Base-by-base conservation (phyloP, 2,797 vertebrate genomes). In the Epinephelus coioides region DNA sequence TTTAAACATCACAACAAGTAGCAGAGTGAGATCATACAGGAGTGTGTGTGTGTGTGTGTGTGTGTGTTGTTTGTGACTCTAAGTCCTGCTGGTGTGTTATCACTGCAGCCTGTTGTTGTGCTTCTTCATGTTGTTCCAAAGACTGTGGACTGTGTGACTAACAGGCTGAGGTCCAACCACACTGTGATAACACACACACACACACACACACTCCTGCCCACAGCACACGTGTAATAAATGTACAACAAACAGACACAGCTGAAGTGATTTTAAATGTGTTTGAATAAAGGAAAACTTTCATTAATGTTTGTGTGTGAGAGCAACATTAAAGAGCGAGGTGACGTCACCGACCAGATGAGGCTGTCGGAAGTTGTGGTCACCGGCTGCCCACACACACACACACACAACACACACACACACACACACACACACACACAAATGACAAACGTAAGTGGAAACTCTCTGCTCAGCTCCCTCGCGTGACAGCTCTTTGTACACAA, bases 131-230 rank as follows among this genome's bases (percentile, higher is more conserved):
- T 34, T 34, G 14, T 51, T 30, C 1, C n/a, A 25, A 5, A n/a
- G 18, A 53, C 44, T 53, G 23, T 5, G 19, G 12, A 17, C 14
- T 0, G 9, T 65, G 8, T 81, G 76, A 84, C 59, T 76, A 64
- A 81, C 51, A 30, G 50, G 4, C 51, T 64, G 69, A 72, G 51
- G 72, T 46, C 49, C 15, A 43, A 14, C 82, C 69, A 30, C 68
- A 23, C n/a, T 5, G 1, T 38, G 79, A 84, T 79, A 73, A 78
- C 69, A 69, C 61, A 66, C 47, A 69, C 21, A 21, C 21, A 49
- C 57, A 55, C 40, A n/a, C 79, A n/a, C 47, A 51, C 53, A 30
- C 17, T 44, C 10, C 13, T 44, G 43, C 34, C 34, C 6, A 34
- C 34, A 34, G 34, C 34, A 34, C 34, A 34, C 34, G 34, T 34